Conservation (phyloP, 1,140 invertebrate genomes). For the Dinoponera quadriceps region DNA sequence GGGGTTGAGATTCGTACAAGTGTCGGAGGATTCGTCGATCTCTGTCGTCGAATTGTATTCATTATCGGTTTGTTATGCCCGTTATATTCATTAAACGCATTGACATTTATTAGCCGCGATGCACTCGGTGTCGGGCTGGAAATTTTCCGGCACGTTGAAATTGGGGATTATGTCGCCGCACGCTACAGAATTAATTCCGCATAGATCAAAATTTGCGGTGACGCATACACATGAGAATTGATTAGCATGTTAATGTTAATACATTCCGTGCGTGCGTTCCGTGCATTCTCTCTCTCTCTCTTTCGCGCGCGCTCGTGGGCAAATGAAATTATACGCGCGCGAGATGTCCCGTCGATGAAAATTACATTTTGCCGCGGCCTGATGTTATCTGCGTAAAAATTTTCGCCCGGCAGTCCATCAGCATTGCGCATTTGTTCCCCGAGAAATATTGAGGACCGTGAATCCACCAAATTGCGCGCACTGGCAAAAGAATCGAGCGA, state of each 20-base stretch:
- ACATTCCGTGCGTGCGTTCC: background rate
- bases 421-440: background rate
- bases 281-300: too few species aligned
- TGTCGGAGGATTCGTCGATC: constrained; percentile 4
- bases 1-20: background rate
- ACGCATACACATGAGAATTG: background rate
- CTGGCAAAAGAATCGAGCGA: too few species aligned
- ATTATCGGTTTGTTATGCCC: background rate
- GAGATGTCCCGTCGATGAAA: background rate
- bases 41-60: background rate
- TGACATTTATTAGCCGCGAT: background rate
- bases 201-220: constrained; percentile 11
- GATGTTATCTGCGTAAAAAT: constrained; percentile 7
- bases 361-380: background rate
- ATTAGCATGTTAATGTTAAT: constrained; percentile 41
- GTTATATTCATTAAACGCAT: background rate
- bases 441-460: background rate
- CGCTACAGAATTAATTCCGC: constrained; percentile 5
- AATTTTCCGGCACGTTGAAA: constrained; percentile 9
- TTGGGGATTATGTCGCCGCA: background rate
- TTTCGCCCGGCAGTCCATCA: background rate
- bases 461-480: background rate
- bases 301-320: too few species aligned
- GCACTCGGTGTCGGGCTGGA: background rate
- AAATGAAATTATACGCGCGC: constrained; percentile 5